These are phyloP conservation scores for Punctoribates punctum DNA, from an alignment of 2,888 invertebrate species.

Conservation along the genomic window DNA sequence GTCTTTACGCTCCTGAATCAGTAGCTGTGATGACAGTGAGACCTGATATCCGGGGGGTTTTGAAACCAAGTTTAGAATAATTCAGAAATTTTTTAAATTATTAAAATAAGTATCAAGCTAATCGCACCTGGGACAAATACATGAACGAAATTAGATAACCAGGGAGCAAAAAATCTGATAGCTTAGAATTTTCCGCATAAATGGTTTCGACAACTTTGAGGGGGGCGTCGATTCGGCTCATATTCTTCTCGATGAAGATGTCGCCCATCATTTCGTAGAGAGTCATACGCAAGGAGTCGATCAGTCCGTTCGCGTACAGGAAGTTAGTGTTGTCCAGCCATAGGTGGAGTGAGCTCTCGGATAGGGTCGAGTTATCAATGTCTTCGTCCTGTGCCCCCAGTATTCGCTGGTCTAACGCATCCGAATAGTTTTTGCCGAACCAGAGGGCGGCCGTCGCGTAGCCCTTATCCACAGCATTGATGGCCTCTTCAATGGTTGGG, in stretches of 20 bases:
- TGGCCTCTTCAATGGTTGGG: constrained; percentile 10
- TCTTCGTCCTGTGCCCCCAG: background rate
- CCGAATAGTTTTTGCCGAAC: constrained; percentile 24
- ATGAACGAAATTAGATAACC: constrained; percentile 39
- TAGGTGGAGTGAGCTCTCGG: constrained; percentile 2
- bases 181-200: constrained; percentile 30
- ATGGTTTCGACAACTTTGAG: constrained; percentile 20
- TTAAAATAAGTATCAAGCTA: background rate
- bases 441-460: constrained; percentile 11
- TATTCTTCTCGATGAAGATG: background rate
- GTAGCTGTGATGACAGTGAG: constrained; percentile 32
- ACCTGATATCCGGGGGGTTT: constrained; percentile 10
- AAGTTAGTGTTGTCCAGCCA: constrained; percentile 33
- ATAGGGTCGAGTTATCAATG: constrained; percentile 23
- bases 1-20: constrained; percentile 40
- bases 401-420: constrained; percentile 19
- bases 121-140: constrained; percentile 40
- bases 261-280: constrained; percentile 16
- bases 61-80: too few relatives aligned
- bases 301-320: constrained; percentile 36
- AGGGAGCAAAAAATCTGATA: constrained; percentile 35
- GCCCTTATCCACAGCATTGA: constrained; percentile 17
- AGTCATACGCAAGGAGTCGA: constrained; percentile 34
- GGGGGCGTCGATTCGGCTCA: constrained; percentile 31
- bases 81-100: background rate